A percentile compares a stretch with the other conserved stretches of the same genome.
These are phyloP conservation scores for Enteromius trimaculatus DNA, from an alignment of 2,797 vertebrate genomes.

Conservation along the genomic window DNA sequence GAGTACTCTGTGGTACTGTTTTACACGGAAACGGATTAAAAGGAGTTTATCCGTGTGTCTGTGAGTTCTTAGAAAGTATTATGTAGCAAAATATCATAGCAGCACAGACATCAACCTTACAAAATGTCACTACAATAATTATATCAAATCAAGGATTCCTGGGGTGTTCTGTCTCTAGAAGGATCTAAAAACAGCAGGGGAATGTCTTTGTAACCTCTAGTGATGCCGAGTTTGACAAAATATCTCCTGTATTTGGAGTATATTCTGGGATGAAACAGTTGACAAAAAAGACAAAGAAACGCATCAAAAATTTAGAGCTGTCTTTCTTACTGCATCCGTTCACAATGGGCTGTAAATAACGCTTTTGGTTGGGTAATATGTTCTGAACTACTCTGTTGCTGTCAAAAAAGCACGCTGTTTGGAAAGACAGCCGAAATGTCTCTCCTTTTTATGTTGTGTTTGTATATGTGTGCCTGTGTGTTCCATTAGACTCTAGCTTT, in stretches of 20 bases:
- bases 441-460: constrained; percentile 23
- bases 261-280: constrained; percentile 17
- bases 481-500: constrained; percentile 60
- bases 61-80: constrained; percentile 11
- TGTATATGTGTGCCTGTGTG: neutral
- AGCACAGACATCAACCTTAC: neutral
- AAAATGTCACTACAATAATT: constrained; percentile 23
- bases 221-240: constrained; percentile 7
- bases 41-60: neutral
- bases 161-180: neutral
- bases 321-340: constrained; percentile 22
- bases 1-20: neutral
- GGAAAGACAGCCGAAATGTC: neutral
- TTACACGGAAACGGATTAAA: neutral
- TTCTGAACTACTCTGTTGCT: constrained; percentile 28
- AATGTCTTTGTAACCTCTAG: constrained; percentile 30
- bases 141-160: constrained; percentile 24
- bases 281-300: constrained; percentile 4
- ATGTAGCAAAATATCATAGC: constrained; percentile 6
- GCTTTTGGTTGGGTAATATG: constrained; percentile 18
- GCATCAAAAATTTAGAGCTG: neutral
- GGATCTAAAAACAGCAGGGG: constrained; percentile 10
- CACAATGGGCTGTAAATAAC: constrained; percentile 30
- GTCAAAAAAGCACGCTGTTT: constrained; percentile 17
- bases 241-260: constrained; percentile 9